phyloP scores from a whole-genome alignment of 2,113 vertebrate genomes.

The Ageneiosus marmoratus region DNA sequence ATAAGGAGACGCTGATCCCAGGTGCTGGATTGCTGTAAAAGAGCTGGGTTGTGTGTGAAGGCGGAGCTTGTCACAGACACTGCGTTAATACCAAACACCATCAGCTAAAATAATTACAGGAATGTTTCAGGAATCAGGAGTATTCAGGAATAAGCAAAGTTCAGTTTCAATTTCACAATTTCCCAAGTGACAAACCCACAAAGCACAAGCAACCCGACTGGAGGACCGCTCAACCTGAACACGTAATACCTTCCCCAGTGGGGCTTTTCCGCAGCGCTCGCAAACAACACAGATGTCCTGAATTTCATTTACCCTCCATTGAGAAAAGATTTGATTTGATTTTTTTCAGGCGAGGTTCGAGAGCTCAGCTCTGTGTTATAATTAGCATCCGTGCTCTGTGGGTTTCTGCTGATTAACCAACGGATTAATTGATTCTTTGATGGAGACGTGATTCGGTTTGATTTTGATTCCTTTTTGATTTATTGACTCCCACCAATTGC shows the following conservation, averaged over 20 bases:
- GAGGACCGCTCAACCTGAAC: conserved; percentile 32
- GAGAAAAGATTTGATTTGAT: background rate
- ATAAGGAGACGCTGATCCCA: background rate
- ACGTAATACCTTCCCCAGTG: conserved; percentile 6
- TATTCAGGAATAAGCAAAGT: conserved; percentile 54
- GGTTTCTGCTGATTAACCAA: background rate
- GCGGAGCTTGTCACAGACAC: background rate
- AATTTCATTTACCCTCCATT: conserved; percentile 2
- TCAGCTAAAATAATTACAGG: conserved; percentile 45
- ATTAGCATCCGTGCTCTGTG: background rate
- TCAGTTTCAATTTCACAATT: conserved; percentile 42
- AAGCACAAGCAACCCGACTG: conserved; percentile 55
- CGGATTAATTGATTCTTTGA: conserved; percentile 5
- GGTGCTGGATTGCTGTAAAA: background rate
- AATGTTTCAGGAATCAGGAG: conserved; percentile 54
- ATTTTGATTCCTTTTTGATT: background rate
- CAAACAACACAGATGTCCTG: background rate
- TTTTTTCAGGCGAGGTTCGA: background rate
- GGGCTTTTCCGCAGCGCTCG: background rate
- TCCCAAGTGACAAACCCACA: conserved; percentile 62
- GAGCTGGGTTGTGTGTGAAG: background rate
- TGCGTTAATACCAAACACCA: conserved; percentile 26
- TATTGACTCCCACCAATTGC: background rate
- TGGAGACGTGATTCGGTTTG: background rate
- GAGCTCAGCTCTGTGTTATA: background rate